Conservation (phyloP, 92 coral and sea anemone species). For the Parazoanthus atlanticus region DNA sequence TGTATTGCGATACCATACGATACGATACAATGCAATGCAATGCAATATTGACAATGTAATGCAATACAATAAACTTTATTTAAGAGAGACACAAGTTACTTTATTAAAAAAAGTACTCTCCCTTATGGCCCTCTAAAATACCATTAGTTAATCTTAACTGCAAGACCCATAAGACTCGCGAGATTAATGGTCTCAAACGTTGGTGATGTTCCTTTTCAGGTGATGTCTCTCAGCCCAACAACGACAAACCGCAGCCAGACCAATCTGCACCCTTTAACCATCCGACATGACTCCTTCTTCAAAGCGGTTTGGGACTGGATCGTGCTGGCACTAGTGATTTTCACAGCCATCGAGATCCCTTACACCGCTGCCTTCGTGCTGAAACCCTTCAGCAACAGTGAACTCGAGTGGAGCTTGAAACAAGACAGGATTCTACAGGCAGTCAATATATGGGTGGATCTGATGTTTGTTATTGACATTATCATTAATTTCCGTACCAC, state of each 20-base stretch:
- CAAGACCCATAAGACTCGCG: not conserved
- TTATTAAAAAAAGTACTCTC: too few species aligned
- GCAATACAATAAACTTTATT: too few species aligned
- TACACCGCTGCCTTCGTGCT: conserved; percentile 85
- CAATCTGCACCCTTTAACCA: conserved; percentile 77
- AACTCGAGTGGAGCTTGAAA: conserved; percentile 45
- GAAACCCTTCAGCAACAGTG: conserved; percentile 29
- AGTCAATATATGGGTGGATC: conserved; percentile 83
- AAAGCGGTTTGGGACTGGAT: conserved; percentile 99
- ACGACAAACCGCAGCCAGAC: conserved; percentile 76
- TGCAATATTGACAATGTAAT: too few species aligned
- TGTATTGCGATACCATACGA: too few species aligned
- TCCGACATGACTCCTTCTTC: conserved; percentile 91
- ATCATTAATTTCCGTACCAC: conserved; percentile 94
- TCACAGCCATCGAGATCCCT: conserved; percentile 97
- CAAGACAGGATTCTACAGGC: conserved; percentile 53
- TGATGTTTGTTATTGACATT: conserved; percentile 91
- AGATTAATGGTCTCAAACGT: not conserved
- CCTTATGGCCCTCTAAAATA: too few species aligned
- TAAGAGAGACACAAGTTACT: too few species aligned
- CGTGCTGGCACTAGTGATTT: conserved; percentile 81
- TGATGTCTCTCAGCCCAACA: conserved; percentile 91
- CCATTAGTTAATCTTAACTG: too few species aligned
- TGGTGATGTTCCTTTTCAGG: conserved; percentile 57
- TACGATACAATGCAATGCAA: too few species aligned